Evolutionary conservation across 2,797 vertebrate species (phyloP), one percentile per base, ranked within the genome.

Genomic region (Rhinogobio ventralis): DNA sequence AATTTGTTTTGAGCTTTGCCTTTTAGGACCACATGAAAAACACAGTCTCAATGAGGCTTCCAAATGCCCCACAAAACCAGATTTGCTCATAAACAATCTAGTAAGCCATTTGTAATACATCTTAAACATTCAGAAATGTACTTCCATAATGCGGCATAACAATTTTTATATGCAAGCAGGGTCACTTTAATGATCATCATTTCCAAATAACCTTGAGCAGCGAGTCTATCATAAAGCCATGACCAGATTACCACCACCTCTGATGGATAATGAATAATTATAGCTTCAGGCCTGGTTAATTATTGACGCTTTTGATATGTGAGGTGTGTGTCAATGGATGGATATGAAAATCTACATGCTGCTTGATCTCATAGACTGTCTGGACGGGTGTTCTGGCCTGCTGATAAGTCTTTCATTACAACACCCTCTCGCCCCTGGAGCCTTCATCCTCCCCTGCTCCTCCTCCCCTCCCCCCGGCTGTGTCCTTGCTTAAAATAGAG

Each of bases 401-500:
- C 82, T 85, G 84, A 81, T 80, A 67, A 79, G 67, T 79, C 82
- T 85, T 86, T 89, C 66, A 89, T 83, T 89, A 72, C 25, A 39
- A 84, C 75, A 81, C 79, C 11, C 67, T 80, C 74, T 87, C 82
- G 79, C 79, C 77, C 82, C 69, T 72, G 60, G 72, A 82, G 74
- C 81, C 62, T 86, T 71, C 68, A 71, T 82, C 75, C 82, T 75
- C 69, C 77, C 79, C 74, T 71, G 84, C 81, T 69, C 68, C 72
- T 82, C 68, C 84, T 74, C 45, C 81, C 45, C 46, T 83, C 81
- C 64, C 55, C 62, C 74, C 46, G 68, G 53, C 71, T 75, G 78
- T 77, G 71, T 57, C 82, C 75, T 45, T 69, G 79, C 85, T 87
- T 88, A 85, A 89, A 87, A 87, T 86, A 87, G 84, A 92, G 87